A percentile compares a stretch with the other conserved stretches of the same genome.
Conservation (phyloP, 1,140 invertebrate genomes). For the Armadillidium nasatum region DNA sequence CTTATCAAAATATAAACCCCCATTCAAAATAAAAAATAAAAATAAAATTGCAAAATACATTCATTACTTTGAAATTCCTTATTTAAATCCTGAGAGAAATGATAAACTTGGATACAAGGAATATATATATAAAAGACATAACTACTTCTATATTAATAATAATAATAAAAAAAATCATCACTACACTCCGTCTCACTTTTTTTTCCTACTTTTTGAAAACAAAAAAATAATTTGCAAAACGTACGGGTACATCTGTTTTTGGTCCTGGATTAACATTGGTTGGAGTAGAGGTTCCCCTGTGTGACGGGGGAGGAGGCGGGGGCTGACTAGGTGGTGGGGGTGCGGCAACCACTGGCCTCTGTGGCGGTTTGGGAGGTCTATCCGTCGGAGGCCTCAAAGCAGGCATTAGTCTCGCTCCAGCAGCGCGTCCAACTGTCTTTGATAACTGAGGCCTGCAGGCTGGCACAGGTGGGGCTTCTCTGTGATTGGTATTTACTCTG, state of each 20-base stretch:
- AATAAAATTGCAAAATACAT: too few species aligned
- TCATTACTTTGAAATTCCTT: too few species aligned
- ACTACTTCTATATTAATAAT: too few species aligned
- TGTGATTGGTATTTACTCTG: neutral
- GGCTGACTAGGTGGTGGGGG: slow-evolving; percentile 3
- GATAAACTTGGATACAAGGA: too few species aligned
- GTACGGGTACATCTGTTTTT: neutral
- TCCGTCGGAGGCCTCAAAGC: neutral
- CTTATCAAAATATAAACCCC: too few species aligned
- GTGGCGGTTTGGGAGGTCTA: neutral
- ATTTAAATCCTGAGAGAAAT: too few species aligned
- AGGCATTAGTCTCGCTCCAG: neutral
- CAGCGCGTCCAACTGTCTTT: neutral
- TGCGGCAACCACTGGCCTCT: neutral
- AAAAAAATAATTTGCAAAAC: neutral
- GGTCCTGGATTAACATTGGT: neutral
- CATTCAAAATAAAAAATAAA: too few species aligned
- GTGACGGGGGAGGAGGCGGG: neutral
- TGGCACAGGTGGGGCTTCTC: neutral
- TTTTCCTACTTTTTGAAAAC: too few species aligned
- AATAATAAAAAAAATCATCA: too few species aligned
- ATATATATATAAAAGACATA: too few species aligned
- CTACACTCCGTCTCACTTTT: too few species aligned
- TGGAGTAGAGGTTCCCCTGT: neutral
- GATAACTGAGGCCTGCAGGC: neutral